Percentiles rank a stretch among this genome's conserved stretches.
phyloP scores from a whole-genome alignment of 2,797 vertebrate species.

The Micromesistius poutassou region DNA sequence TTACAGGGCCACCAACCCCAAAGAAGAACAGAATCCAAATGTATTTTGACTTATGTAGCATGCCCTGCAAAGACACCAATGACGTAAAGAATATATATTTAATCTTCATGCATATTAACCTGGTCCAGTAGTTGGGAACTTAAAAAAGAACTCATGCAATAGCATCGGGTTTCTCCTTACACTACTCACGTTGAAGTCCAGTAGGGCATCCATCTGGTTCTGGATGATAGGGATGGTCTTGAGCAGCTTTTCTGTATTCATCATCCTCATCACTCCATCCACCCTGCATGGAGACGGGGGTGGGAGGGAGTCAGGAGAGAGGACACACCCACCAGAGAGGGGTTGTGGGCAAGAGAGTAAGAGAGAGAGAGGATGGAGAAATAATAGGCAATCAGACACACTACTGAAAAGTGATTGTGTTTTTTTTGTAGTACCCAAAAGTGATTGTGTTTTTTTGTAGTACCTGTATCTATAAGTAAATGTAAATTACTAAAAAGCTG shows the following conservation, averaged over 20 bases:
- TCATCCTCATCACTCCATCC: conserved; percentile 98
- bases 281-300: conserved; percentile 72
- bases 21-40: not conserved
- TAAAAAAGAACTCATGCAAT: not conserved
- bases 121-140: not conserved
- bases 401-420: not conserved
- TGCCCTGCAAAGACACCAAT: not conserved
- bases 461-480: not conserved
- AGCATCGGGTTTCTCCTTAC: conserved; percentile 34
- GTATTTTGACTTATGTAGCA: not conserved
- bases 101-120: not conserved
- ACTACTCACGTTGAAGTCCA: conserved; percentile 97
- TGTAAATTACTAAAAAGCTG: too few species aligned
- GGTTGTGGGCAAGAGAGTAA: not conserved
- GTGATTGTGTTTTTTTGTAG: not conserved
- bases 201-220: conserved; percentile 99
- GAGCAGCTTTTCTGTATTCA: conserved; percentile 98
- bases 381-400: not conserved
- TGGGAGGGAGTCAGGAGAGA: conserved; percentile 17
- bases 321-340: not conserved
- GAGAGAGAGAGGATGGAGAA: conserved; percentile 2
- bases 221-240: conserved; percentile 99
- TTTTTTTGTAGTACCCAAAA: not conserved
- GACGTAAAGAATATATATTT: not conserved
- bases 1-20: not conserved